Evolutionary conservation across 2,797 vertebrate genomes (phyloP).

Genomic region (Enteromius afrohamiltoni): DNA sequence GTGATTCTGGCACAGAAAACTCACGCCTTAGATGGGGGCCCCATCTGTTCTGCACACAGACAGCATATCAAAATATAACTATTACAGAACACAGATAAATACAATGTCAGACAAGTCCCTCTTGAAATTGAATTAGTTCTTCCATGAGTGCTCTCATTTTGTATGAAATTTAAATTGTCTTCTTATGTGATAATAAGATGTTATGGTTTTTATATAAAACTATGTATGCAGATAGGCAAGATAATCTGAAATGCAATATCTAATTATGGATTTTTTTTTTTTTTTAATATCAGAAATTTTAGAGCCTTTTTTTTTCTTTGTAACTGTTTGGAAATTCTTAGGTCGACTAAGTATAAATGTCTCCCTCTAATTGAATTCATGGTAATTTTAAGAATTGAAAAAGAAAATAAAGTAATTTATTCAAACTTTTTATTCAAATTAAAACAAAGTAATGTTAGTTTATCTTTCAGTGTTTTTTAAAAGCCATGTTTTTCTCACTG

Average conservation of each 20-base stretch:
- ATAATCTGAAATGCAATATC: background rate
- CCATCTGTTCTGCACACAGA: slow-evolving; percentile 27
- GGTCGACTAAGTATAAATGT: background rate
- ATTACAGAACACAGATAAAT: slow-evolving; percentile 7
- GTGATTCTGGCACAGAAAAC: slow-evolving; percentile 11
- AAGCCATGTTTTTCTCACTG: background rate
- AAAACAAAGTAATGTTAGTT: background rate
- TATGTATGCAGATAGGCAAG: background rate
- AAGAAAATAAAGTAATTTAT: background rate
- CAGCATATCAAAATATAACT: slow-evolving; percentile 3
- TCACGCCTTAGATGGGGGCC: background rate
- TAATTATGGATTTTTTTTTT: background rate
- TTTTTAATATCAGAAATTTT: background rate
- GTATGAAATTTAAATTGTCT: background rate
- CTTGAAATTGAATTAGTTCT: background rate
- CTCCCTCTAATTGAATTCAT: background rate
- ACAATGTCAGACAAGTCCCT: background rate
- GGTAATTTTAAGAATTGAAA: background rate
- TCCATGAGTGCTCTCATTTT: background rate
- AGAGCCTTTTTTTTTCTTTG: background rate
- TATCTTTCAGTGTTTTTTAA: background rate
- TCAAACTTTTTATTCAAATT: background rate
- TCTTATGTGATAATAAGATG: background rate
- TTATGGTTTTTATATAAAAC: background rate
- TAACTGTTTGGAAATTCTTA: background rate